These are phyloP conservation scores for Zhuqinia jingwanae DNA, from an alignment of 2,888 invertebrate species.

Conservation along the genomic window DNA sequence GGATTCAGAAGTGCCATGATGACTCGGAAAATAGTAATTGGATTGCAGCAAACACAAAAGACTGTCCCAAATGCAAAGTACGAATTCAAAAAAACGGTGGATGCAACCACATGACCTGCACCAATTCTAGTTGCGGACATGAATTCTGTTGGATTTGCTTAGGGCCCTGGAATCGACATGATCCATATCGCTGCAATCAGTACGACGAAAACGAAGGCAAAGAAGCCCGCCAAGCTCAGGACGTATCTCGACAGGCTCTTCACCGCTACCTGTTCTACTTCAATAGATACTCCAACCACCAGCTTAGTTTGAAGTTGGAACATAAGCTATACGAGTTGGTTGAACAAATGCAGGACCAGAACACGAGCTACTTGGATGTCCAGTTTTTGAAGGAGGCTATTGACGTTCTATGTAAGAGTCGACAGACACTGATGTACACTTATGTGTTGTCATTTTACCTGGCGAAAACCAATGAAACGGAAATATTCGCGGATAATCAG, in stretches of 20 bases:
- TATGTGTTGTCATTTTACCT: too few relatives aligned
- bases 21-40: constrained; percentile 85
- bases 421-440: too few relatives aligned
- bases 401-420: too few relatives aligned
- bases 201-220: constrained; percentile 88
- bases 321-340: constrained; percentile 83
- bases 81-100: constrained; percentile 99
- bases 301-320: constrained; percentile 83
- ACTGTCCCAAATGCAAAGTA: constrained; percentile 98
- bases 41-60: constrained; percentile 85
- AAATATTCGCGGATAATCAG: too few relatives aligned
- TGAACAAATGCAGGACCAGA: constrained; percentile 83
- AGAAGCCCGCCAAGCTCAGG: constrained; percentile 80
- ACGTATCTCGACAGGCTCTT: constrained; percentile 83
- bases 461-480: too few relatives aligned
- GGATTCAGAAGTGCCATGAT: constrained; percentile 85
- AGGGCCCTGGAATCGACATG: constrained; percentile 99
- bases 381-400: too few relatives aligned
- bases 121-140: constrained; percentile 91
- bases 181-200: constrained; percentile 99
- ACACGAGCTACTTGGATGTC: too few relatives aligned
- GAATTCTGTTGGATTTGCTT: constrained; percentile 99
- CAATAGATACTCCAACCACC: constrained; percentile 83
- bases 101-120: constrained; percentile 99
- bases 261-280: constrained; percentile 84